Conservation (phyloP, 2,888 invertebrate genomes). For the Agriopis leucophaearia region DNA sequence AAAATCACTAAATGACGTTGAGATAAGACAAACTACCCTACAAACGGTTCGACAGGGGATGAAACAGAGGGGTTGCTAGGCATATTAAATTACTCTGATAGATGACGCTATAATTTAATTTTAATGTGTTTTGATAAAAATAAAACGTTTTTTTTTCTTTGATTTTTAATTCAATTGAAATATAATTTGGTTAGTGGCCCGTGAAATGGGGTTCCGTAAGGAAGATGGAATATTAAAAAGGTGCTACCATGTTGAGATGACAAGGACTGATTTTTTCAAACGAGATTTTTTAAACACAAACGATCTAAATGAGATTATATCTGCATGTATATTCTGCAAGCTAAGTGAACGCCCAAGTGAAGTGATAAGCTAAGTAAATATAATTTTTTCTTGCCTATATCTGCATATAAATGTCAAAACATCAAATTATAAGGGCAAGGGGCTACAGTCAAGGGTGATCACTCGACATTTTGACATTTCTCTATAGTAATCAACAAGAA, state of each 20-base stretch:
- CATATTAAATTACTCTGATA: constrained; percentile 83
- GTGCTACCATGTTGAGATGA: constrained; percentile 21
- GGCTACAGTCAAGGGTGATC: too few relatives aligned
- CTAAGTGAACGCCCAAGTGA: too few relatives aligned
- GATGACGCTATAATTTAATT: constrained; percentile 81
- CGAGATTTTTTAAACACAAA: background rate
- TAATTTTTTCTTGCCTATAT: too few relatives aligned
- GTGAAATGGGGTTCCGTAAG: constrained; percentile 43
- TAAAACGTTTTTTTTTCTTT: constrained; percentile 57
- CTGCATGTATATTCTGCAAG: too few relatives aligned
- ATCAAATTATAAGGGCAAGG: too few relatives aligned
- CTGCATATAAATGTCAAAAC: too few relatives aligned
- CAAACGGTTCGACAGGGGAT: constrained; percentile 66
- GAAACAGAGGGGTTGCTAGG: constrained; percentile 46
- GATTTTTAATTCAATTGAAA: constrained; percentile 56
- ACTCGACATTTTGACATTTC: too few relatives aligned
- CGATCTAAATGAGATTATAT: too few relatives aligned
- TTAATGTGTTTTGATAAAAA: constrained; percentile 84
- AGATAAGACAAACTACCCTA: constrained; percentile 78
- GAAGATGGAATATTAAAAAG: constrained; percentile 43
- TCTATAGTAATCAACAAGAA: too few relatives aligned
- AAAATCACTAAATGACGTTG: constrained; percentile 64
- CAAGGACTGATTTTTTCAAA: background rate
- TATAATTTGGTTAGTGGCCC: constrained; percentile 54
- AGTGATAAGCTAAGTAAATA: too few relatives aligned